Percentiles rank a stretch among this genome's conserved stretches.
phyloP scores from a whole-genome alignment of 2,113 vertebrate species.

The Stictonetta naevosa region DNA sequence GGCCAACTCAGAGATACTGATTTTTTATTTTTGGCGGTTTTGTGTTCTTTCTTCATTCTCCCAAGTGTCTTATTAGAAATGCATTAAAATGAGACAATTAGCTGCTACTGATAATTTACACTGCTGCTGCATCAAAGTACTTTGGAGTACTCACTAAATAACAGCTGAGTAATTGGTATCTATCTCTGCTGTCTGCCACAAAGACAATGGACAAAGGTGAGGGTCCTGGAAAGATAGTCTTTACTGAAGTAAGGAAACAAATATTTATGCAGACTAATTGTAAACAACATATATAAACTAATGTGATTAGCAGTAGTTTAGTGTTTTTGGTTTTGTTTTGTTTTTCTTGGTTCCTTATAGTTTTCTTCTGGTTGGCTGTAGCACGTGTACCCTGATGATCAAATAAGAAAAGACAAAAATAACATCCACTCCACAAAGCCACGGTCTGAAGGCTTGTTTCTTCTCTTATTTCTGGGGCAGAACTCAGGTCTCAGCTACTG shows the following conservation, averaged over 20 bases:
- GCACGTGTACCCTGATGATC: not conserved
- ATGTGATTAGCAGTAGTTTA: not conserved
- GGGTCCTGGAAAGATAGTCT: not conserved
- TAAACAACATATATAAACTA: conserved; percentile 2
- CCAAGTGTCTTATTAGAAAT: conserved; percentile 57
- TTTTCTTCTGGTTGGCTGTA: not conserved
- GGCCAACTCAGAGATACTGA: not conserved
- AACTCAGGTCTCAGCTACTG: not conserved
- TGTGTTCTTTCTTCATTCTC: conserved; percentile 15
- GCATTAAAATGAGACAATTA: conserved; percentile 55
- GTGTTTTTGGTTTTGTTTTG: not conserved
- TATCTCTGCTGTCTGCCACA: not conserved
- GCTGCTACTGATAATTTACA: conserved; percentile 14
- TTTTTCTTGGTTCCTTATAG: not conserved
- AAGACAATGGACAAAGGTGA: not conserved
- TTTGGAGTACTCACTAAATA: conserved; percentile 3
- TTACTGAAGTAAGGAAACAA: not conserved
- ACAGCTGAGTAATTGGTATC: conserved; percentile 25
- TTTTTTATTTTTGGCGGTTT: not conserved
- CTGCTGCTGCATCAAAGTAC: conserved; percentile 30
- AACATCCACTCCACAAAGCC: not conserved
- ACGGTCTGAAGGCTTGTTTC: accelerated
- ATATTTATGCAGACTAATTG: not conserved
- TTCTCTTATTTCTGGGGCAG: not conserved
- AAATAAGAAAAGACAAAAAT: not conserved